Evolutionary conservation across 2,797 vertebrate genomes (phyloP), one percentile per base, ranked within the genome.

Genomic region (Danio albolineatus): DNA sequence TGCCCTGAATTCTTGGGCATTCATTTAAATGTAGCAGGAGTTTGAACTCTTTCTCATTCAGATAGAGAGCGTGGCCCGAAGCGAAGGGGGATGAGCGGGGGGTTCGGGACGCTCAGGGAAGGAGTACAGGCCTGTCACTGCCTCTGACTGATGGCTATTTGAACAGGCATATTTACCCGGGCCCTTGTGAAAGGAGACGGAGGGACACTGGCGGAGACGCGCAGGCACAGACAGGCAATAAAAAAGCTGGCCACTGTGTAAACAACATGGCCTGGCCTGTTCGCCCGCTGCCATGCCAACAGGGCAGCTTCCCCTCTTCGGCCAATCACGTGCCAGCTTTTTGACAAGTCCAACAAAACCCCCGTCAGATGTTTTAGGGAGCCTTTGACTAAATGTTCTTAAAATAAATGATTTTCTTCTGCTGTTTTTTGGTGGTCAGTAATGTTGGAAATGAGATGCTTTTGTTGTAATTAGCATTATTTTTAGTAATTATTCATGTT

Each of bases 121-220:
- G 81, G 73, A 78, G 80, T 60, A 78, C 81, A 81, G 80, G 78
- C 19, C 78, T 83, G 84, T 80, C 85, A 74, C 72, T 77, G 75
- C 60, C 79, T 73, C 74, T 87, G 87, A 88, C 73, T 80, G 84
- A 87, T 86, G 84, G 83, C 60, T 87, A 84, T 89, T 89, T 89
- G 84, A 89, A 89, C 87, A 89, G 86, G 73, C 85, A 81, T 89
- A 85, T 89, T 89, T 89, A 84, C 86, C 79, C 84, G 80, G 62
- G 76, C 83, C 79, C 81, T 83, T 82, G 74, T 86, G 83, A 89
- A 89, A 89, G 85, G 84, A 85, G 85, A 84, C 69, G 76, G 73
- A 83, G 80, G 84, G 84, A 82, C 83, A 57, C 73, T 79, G 78
- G 80, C 60, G 62, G 78, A 82, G 85, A 85, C 76, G 78, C 75